Evolutionary conservation across 37 sponge, comb jelly and placozoan species (phyloP), one percentile per base, ranked within the genome.

Genomic region (Amphimedon queenslandica): DNA sequence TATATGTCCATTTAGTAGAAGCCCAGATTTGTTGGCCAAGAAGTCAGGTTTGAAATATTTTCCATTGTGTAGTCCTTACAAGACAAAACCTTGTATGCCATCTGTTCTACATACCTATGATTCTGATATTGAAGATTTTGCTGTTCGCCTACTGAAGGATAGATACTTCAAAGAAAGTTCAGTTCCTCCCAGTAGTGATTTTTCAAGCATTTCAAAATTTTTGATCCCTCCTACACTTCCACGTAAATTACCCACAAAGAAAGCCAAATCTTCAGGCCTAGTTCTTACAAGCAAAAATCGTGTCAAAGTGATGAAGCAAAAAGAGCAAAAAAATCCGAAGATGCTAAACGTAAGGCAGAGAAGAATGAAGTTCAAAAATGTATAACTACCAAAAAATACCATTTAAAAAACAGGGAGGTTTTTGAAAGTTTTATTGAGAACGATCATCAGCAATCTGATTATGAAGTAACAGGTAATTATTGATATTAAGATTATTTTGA

Each of bases 1-100:
- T 5, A 60, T 60, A n/a, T 60, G 27, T n/a, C 61, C 61, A 25
- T 60, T 60, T 11, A n/a, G 21, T n/a, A 60, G 61, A n/a, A 47
- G 13, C 8, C 53, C 53, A 18, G 53, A 47, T 18, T 8, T 47
- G 8, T 47, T 47, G 53, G 53, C 53, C 13, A 8, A 13, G 53
- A 47, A 47, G 13, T 18, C 53, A 47, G 53, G 53, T 13, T 47
- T 47, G 53, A 13, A 8, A 18, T 47, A 47, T 47, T 18, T 47
- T 47, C 53, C 53, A 47, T 13, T 47, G 53, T 47, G 13, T 47
- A 47, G 53, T 13, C 53, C 53, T 47, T 8, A 8, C 13, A 8
- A 8, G 8, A 13, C 13, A 47, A 8, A 47, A 18, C 13, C 53
- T 18, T 18, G 13, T 47, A 13, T 13, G 8, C 13, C 53, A 18